A percentile compares a stretch with the other conserved stretches of the same genome.
Evolutionary conservation across 2,888 invertebrate species (phyloP).

Genomic region (Cylloceria caligata): DNA sequence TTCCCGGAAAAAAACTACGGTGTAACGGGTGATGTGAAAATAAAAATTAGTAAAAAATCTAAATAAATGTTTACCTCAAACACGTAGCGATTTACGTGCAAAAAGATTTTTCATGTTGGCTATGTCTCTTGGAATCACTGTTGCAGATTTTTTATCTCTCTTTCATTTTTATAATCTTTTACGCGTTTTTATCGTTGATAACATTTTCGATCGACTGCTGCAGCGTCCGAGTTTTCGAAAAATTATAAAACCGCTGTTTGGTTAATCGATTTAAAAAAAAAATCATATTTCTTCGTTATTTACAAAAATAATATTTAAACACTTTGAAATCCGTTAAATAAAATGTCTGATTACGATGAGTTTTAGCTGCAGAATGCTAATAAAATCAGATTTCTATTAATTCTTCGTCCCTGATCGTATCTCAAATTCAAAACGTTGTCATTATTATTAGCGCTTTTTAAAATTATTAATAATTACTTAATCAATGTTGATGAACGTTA

Average conservation of each 20-base stretch:
- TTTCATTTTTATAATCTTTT: neutral
- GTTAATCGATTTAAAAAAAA: too few relatives aligned
- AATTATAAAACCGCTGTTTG: too few relatives aligned
- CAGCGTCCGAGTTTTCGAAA: neutral
- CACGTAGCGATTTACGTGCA: slow-evolving; percentile 76
- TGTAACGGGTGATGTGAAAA: slow-evolving; percentile 49
- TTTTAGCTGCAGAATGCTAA: neutral
- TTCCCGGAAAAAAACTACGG: slow-evolving; percentile 37
- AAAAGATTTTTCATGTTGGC: slow-evolving; percentile 71
- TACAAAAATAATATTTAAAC: neutral
- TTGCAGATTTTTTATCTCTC: neutral
- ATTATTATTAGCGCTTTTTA: neutral
- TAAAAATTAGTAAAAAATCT: slow-evolving; percentile 51
- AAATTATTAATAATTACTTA: too few relatives aligned
- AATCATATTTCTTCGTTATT: neutral
- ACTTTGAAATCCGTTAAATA: neutral
- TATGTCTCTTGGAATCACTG: slow-evolving; percentile 33
- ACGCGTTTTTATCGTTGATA: neutral
- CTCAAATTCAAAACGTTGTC: neutral
- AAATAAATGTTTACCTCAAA: slow-evolving; percentile 58
- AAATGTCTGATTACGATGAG: neutral
- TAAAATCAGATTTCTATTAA: neutral
- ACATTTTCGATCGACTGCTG: neutral
- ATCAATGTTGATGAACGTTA: too few relatives aligned
- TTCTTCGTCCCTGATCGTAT: neutral